A percentile compares a stretch with the other conserved stretches of the same genome.
These are phyloP conservation scores for Tineola bisselliella DNA, from an alignment of 2,888 invertebrate species.

Conservation along the genomic window DNA sequence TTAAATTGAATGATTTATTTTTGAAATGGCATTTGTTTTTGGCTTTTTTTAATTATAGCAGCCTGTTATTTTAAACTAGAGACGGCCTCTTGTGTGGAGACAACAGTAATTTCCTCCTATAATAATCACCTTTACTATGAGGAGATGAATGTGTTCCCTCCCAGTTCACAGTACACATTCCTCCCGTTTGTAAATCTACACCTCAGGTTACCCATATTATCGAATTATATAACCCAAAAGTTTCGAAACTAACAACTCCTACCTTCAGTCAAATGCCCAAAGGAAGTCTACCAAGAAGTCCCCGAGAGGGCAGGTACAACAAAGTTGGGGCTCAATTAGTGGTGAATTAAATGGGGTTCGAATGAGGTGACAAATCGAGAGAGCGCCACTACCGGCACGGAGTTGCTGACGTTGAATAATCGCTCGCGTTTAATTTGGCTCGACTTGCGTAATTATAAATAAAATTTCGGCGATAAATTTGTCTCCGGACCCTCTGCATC, in stretches of 20 bases:
- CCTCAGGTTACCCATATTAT: no score
- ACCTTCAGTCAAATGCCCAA: background rate
- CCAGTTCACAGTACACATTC: no score
- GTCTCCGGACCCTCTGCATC: conserved; percentile 32
- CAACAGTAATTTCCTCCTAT: no score
- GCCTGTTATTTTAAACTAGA: no score
- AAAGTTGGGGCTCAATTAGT: conserved; percentile 45
- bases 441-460: conserved; percentile 59
- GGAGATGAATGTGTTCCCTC: no score
- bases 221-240: background rate
- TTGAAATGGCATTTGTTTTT: background rate
- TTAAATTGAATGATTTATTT: background rate
- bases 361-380: conserved; percentile 63
- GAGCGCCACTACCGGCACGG: conserved; percentile 39
- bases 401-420: conserved; percentile 59
- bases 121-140: no score
- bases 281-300: background rate
- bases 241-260: background rate
- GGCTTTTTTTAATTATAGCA: no score
- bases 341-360: conserved; percentile 55
- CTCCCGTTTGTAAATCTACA: no score
- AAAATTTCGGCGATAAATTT: conserved; percentile 66
- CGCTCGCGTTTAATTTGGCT: conserved; percentile 59
- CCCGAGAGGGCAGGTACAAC: conserved; percentile 4
- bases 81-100: no score